Evolutionary conservation across 2,113 vertebrate genomes (phyloP).

Genomic region (Phrynocephalus versicolor): DNA sequence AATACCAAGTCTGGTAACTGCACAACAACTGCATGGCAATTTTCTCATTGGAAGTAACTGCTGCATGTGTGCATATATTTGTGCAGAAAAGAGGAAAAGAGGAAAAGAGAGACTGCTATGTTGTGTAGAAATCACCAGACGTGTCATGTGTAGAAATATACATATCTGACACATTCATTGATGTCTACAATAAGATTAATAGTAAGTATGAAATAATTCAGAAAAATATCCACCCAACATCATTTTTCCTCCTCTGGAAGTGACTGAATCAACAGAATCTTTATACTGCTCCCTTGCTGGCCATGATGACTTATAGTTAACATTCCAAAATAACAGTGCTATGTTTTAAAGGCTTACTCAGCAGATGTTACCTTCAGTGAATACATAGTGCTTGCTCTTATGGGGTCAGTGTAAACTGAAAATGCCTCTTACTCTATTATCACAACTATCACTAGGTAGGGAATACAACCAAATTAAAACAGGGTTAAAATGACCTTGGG

Average conservation of each 20-base stretch:
- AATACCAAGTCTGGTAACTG: too few relatives aligned
- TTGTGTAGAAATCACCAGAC: too few relatives aligned
- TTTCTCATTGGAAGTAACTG: too few relatives aligned
- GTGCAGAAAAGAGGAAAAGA: not conserved
- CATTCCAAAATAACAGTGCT: conserved; percentile 43
- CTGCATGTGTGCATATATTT: not conserved
- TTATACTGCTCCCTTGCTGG: conserved; percentile 57
- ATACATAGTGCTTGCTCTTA: not conserved
- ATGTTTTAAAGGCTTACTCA: conserved; percentile 55
- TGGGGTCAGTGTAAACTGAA: conserved; percentile 26
- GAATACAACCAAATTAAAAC: conserved; percentile 54
- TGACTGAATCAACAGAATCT: conserved; percentile 55
- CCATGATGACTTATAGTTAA: conserved; percentile 60
- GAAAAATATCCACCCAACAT: conserved; percentile 34
- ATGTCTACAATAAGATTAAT: conserved; percentile 17
- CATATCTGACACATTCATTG: not conserved
- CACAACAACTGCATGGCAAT: too few relatives aligned
- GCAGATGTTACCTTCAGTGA: conserved; percentile 48
- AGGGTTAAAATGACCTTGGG: conserved; percentile 63
- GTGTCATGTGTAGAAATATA: not conserved
- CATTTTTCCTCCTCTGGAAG: conserved; percentile 50
- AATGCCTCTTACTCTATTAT: conserved; percentile 29
- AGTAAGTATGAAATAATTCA: conserved; percentile 40
- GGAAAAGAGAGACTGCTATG: not conserved
- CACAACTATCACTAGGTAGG: conserved; percentile 51